Evolutionary conservation across 2,113 vertebrate genomes (phyloP), one percentile per base, ranked within the genome.

Genomic region (Notarius lentiginosus): DNA sequence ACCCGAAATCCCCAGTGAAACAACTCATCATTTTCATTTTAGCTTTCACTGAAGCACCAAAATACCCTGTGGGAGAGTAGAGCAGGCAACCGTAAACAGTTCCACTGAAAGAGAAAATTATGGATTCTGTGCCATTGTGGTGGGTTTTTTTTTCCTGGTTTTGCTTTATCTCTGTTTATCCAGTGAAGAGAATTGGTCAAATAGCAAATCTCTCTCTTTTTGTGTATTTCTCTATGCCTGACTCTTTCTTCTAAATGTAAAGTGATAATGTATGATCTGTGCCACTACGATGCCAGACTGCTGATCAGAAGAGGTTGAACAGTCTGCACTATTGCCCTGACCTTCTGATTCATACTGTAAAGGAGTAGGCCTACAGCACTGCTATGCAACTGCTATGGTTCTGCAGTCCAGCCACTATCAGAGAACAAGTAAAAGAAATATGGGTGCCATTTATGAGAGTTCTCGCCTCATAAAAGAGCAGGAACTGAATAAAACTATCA

Each of bases 131-230:
- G 87, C 87, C 89, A 80, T 89, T 88, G 89, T 79, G 84, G 27
- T 86, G 80, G 79, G 24, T 41, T 8, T 41, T 41, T 88, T 86
- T 84, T 79, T 82, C 86, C 90, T 87, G 68, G 79, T 83, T 92
- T 88, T 91, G 89, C 92, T 93, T 93, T 93, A 89, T 93, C 89
- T 91, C 87, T 90, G 86, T 86, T 86, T 66, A 90, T 86, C 85
- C 86, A 90, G 90, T 49, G 86, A 87, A 70, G 85, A 34, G 85
- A 91, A 91, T 30, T 87, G 83, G 66, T 79, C 82, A 66, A 91
- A 90, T 53, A 88, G 86, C 79, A 77, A 47, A 79, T 79, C 79
- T 75, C 79, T 61, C 82, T 76, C 51, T 81, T 55, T 80, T 24
- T 81, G 51, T 56, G 47, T 81, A 0, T 70, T 63, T 15, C 53